Base-by-base conservation (phyloP, 2,797 vertebrate genomes). In the Silurus lanzhouensis region DNA sequence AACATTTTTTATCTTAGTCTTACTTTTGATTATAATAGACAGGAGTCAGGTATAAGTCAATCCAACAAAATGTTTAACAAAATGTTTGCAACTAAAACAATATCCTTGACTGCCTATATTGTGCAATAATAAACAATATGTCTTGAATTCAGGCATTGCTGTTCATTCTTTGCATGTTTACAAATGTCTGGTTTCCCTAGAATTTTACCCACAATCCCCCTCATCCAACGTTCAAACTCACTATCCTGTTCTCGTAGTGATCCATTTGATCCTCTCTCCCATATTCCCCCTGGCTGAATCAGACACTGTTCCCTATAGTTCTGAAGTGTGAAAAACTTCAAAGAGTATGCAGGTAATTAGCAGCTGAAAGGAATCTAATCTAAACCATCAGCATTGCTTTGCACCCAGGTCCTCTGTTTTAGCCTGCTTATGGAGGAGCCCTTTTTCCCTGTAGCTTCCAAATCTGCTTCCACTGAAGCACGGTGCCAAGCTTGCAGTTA, bases 381-480 rank as follows among this genome's bases (percentile, higher is more conserved):
- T 95, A 95, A 96, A 96, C 93, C 95, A 95, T 93, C 93, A 94
- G 94, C 94, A 92, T 90, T 93, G 92, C 94, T 95, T 94, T 95
- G 94, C 95, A 96, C 95, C 95, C 95, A 95, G 94, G 92, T 93
- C 94, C 92, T 89, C 91, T 94, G 92, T 92, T 93, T 91, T 89
- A 94, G 94, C 93, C 95, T 94, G 95, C 94, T 94, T 93, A 95
- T 94, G 91, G 93, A 95, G 94, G 95, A 95, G 93, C 85, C 88
- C 88, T 91, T 94, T 96, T 95, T 95, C 95, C 96, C 95, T 83
- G 87, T 95, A 95, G 96, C 94, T 94, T 93, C 95, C 93, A 94
- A 95, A 95, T 95, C 95, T 95, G 95, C 95, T 96, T 96, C 94
- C 96, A 97, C 95, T 96, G 96, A 96, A 97, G 96, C 95, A 94